These are phyloP conservation scores for Protobothrops flavoviridis DNA, from an alignment of 2,113 vertebrate genomes.

Conservation along the genomic window DNA sequence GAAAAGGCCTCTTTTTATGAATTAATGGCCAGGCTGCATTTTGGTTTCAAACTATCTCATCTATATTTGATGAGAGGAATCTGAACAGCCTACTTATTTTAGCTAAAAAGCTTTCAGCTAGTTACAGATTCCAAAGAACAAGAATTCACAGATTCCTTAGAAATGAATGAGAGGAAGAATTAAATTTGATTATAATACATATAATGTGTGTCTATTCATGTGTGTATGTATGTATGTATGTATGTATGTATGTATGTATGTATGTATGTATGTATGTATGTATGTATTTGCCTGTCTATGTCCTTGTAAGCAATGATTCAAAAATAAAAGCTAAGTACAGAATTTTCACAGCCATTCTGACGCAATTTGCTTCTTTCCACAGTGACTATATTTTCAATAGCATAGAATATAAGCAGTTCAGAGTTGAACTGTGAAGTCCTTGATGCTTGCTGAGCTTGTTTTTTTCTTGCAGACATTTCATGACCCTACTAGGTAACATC, in stretches of 20 bases:
- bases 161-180: background rate
- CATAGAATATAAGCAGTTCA: background rate
- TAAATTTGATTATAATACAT: background rate
- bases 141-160: background rate
- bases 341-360: background rate
- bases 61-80: conserved; percentile 30
- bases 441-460: background rate
- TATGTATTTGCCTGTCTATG: background rate
- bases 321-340: background rate
- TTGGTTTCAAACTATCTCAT: conserved; percentile 17
- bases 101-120: conserved; percentile 23
- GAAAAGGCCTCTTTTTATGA: conserved; percentile 1
- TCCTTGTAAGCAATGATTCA: background rate
- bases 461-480: background rate
- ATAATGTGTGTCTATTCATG: background rate
- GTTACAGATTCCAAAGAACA: conserved; percentile 2
- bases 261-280: background rate
- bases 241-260: background rate
- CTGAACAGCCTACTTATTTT: conserved; percentile 24
- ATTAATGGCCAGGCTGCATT: conserved; percentile 16
- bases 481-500: background rate
- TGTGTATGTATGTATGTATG: background rate
- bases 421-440: background rate
- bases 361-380: background rate
- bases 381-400: background rate